Evolutionary conservation across 2,888 invertebrate genomes (phyloP), one percentile per base, ranked within the genome.

Genomic region (Eupithecia tripunctaria): DNA sequence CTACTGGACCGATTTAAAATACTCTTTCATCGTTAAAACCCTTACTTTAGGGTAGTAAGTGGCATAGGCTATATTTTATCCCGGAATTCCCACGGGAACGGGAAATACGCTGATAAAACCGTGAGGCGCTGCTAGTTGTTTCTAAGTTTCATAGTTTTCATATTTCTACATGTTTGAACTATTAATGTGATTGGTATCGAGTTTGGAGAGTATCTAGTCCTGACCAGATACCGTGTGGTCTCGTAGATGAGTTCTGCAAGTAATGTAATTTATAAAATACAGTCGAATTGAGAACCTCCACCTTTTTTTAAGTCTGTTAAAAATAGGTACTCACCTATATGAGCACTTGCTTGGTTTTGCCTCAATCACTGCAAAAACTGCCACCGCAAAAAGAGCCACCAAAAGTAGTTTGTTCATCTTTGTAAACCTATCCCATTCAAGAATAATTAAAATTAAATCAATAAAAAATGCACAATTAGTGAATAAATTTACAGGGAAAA

Each of bases 321-420:
- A 15, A 41, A 43, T 27, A 51, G n/a, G n/a, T 7, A 6, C 56
- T 69, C 65, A 77, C 71, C 77, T 80, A 68, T 12, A 12, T 56
- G 21, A 12, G 12, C 69, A 71, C 27, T 75, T 75, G 65, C 74
- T 82, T 14, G 86, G 76, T 76, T 80, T 86, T 1, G 82, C 84
- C 72, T 87, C 87, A 5, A 78, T 72, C 36, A 85, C 70, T 2
- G 83, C 84, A 21, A 85, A 8, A 7, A 85, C 64, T 12, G 84
- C 80, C 12, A 85, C 38, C 6, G 82, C 64, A 2, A 79, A 78
- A 47, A 89, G 67, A 2, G 84, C 75, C 32, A 86, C 14, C 12
- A 89, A 62, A 12, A 88, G 43, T 21, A 74, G 71, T 68, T 87
- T 88, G 74, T 87, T 87, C 86, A 89, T 87, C 18, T 47, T 67